phyloP scores from a whole-genome alignment of 2,888 invertebrate genomes.

The Osedax fenrisi region DNA sequence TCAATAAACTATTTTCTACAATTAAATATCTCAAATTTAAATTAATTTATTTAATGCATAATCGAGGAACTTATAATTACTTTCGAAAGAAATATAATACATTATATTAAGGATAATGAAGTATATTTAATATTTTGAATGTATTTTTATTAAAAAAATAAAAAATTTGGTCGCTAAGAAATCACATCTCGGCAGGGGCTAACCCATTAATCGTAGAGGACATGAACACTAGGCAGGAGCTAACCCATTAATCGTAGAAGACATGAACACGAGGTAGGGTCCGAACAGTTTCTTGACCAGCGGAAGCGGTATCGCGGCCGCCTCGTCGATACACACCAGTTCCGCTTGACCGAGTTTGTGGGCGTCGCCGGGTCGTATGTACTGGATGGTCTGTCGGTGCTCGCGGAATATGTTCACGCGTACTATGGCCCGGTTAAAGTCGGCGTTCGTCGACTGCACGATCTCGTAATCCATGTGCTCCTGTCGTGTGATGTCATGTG shows the following conservation, averaged over 20 bases:
- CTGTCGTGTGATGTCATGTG: slow-evolving; percentile 51
- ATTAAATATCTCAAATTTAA: too few species aligned
- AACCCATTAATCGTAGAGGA: not conserved
- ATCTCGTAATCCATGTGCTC: slow-evolving; percentile 90
- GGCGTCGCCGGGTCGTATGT: slow-evolving; percentile 83
- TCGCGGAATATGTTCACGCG: slow-evolving; percentile 78
- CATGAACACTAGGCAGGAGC: too few species aligned
- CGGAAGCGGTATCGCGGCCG: slow-evolving; percentile 90
- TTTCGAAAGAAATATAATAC: too few species aligned
- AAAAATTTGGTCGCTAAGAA: too few species aligned
- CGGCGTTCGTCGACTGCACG: slow-evolving; percentile 83
- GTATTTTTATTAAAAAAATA: too few species aligned
- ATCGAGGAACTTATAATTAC: too few species aligned
- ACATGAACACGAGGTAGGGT: slow-evolving; percentile 81
- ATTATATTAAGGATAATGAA: too few species aligned
- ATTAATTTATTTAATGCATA: too few species aligned
- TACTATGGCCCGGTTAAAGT: slow-evolving; percentile 88
- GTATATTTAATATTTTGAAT: too few species aligned
- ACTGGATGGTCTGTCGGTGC: slow-evolving; percentile 84
- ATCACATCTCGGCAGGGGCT: too few species aligned
- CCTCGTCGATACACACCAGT: slow-evolving; percentile 88
- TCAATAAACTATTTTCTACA: too few species aligned
- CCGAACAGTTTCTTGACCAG: slow-evolving; percentile 76
- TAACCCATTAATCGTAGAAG: slow-evolving; percentile 86
- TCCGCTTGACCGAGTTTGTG: slow-evolving; percentile 81